A percentile compares a stretch with the other conserved stretches of the same genome.
phyloP scores from a whole-genome alignment of 2,888 invertebrate genomes.

The Trisateles emortualis region DNA sequence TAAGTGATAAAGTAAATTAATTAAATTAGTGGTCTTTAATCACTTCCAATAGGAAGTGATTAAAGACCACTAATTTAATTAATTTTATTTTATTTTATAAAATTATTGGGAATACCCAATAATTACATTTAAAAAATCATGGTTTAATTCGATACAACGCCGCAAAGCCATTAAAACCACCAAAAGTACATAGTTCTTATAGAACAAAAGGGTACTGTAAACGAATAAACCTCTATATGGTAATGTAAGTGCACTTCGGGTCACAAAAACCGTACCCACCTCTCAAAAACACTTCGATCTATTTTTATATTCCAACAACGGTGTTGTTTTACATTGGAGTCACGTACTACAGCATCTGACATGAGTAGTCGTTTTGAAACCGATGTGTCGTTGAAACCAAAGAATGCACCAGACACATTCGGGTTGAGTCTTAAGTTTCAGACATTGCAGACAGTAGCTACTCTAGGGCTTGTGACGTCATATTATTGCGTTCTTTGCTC shows the following conservation, averaged over 20 bases:
- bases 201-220: conserved; percentile 15
- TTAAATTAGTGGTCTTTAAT: too few species aligned
- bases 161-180: not conserved
- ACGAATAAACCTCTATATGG: conserved; percentile 41
- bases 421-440: conserved; percentile 27
- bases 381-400: conserved; percentile 69
- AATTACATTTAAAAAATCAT: not conserved
- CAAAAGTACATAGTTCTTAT: conserved; percentile 4
- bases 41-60: too few species aligned
- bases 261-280: conserved; percentile 40
- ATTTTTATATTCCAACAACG: conserved; percentile 66
- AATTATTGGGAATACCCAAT: not conserved
- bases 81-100: too few species aligned
- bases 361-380: conserved; percentile 67
- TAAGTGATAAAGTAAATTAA: too few species aligned
- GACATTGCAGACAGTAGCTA: conserved; percentile 42
- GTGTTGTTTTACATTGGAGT: conserved; percentile 71
- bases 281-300: conserved; percentile 53
- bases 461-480: conserved; percentile 25
- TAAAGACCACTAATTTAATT: too few species aligned
- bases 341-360: conserved; percentile 77
- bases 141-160: not conserved
- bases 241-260: conserved; percentile 44
- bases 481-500: conserved; percentile 43
- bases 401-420: conserved; percentile 50